Base-by-base conservation (phyloP, 2,113 vertebrate species). In the Heptranchias perlo region DNA sequence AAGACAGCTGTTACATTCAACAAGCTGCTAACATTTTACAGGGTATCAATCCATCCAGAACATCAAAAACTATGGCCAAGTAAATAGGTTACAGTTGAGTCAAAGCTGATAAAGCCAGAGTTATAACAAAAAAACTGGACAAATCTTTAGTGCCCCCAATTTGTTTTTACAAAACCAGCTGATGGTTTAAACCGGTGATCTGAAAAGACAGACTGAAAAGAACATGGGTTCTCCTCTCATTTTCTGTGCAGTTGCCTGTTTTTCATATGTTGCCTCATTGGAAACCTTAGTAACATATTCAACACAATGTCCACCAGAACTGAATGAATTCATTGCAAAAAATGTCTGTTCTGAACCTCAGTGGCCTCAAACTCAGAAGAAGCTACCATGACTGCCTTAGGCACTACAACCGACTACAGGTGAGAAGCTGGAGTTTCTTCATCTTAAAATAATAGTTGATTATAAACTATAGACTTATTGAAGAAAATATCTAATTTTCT, bases 261-360 rank as follows among this genome's bases (percentile, higher is more conserved):
- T 95, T 52, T 49, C 11, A 14, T 52, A 52, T 49, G 25, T 73
- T 49, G 44, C 94, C 10, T 95, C 65, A 18, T 18, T 47, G 47
- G 94, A 73, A 69, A 31, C 65, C 28, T 35, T 69, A 2, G 47
- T 49, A 49, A 47, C 94, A 67, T 10, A 49, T 95, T 95, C 94
- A 73, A 52, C 65, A 28, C 64, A 69, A 95, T 95, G 65, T 35
- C 65, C 39, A 35, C 65, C 3, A 73, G 44, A 52, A 35, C 39
- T 95, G 94, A 73, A 95, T 95, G 62, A 69, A 49, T 31, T 28
- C 4, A 52, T 47, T 31, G 49, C 44, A 28, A 69, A 31, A 69
- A 58, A 95, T 73, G 31, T 95, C 94, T 73, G 39, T 95, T 49
- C 94, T 95, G 64, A 69, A 95, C 47, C 47, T 95, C 64, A 95